A percentile compares a stretch with the other conserved stretches of the same genome.
Conservation (phyloP, 1,140 invertebrate genomes). For the Drosophila azteca region DNA sequence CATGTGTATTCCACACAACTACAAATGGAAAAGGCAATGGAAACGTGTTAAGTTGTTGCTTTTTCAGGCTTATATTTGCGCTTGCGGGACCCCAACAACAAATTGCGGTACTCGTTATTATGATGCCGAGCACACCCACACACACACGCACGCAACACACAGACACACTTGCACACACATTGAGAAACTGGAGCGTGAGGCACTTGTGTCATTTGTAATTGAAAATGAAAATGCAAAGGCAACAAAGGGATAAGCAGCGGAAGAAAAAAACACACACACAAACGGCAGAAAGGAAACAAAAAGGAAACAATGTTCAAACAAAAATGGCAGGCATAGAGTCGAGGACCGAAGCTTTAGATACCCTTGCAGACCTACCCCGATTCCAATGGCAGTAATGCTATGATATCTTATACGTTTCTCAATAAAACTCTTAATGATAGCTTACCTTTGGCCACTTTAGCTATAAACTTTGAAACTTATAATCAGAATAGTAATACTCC, state of each 20-base stretch:
- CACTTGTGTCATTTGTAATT: slow-evolving; percentile 82
- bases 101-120: slow-evolving; percentile 77
- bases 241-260: slow-evolving; percentile 44
- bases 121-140: slow-evolving; percentile 44
- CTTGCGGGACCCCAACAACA: slow-evolving; percentile 60
- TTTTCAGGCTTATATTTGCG: slow-evolving; percentile 21
- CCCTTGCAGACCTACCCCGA: too few relatives aligned
- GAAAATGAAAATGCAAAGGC: slow-evolving; percentile 77
- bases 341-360: background rate
- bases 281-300: slow-evolving; percentile 26
- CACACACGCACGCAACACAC: slow-evolving; percentile 15
- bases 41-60: slow-evolving; percentile 65
- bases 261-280: slow-evolving; percentile 32
- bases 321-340: background rate
- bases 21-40: slow-evolving; percentile 38
- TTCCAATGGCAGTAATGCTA: too few relatives aligned
- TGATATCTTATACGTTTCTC: too few relatives aligned
- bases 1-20: background rate
- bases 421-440: too few relatives aligned
- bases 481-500: too few relatives aligned
- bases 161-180: slow-evolving; percentile 16
- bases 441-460: too few relatives aligned
- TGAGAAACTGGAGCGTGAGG: slow-evolving; percentile 75
- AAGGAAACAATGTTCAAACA: slow-evolving; percentile 14
- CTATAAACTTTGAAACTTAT: too few relatives aligned